Evolutionary conservation across 2,888 invertebrate species (phyloP), one percentile per base, ranked within the genome.

Genomic region (Dasypogon diadema): DNA sequence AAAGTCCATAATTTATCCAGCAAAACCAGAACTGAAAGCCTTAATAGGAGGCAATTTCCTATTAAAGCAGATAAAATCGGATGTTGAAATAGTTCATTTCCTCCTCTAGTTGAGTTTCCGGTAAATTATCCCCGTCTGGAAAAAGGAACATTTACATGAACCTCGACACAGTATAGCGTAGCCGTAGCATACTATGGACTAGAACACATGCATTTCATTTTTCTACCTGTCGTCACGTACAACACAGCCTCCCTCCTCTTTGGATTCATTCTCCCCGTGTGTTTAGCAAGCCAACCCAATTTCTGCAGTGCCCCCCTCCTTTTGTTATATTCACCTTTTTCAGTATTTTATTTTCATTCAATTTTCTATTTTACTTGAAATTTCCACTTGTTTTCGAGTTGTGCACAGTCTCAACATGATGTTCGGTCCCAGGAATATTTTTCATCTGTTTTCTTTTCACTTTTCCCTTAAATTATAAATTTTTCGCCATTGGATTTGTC

Each of bases 21-120:
- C n/a, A n/a, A n/a, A n/a, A n/a, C n/a, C n/a, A n/a, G n/a, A n/a
- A n/a, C 18, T 60, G 34, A 60, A 58, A 60, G 21, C 18, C 37
- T 60, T 60, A 60, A 60, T 60, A 60, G 60, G 16, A 16, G 37
- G 60, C 60, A 60, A 60, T 60, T 60, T 60, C 60, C 60, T 18
- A 37, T 60, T 1, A 21, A 16, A 60, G 58, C 8, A 58, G 58
- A 58, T 60, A 60, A 18, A 34, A 60, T 60, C 60, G 60, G 60
- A 60, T 60, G 60, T 60, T 60, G 37, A 60, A 60, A 60, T 60
- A 37, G 60, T 60, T 60, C 60, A 60, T 60, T 60, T 60, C 60
- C 60, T 60, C 34, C 60, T 60, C 37, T 37, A 60, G 60, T 60
- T 60, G 60, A 60, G 37, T 21, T 37, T 60, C 60, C 60, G 60